Evolutionary conservation across 2,797 vertebrate genomes (phyloP), one percentile per base, ranked within the genome.

Genomic region (Scleropages formosus): DNA sequence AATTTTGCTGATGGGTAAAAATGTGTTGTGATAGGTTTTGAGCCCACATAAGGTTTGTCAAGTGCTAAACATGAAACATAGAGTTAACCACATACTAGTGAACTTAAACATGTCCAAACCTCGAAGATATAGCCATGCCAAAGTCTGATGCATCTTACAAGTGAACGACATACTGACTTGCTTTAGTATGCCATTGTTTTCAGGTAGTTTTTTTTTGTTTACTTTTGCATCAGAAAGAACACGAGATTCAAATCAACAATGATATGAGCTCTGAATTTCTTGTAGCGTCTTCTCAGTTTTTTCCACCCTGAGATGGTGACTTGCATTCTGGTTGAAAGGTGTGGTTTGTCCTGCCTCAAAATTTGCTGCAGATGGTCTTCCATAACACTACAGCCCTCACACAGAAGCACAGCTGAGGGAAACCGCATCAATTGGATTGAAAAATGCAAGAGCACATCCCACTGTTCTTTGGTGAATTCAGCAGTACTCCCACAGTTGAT

Each of bases 21-120:
- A 72, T 72, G 47, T 26, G 22, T 24, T 2, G 0, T 51, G 13
- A 16, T 13, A 15, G 12, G 49, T 46, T 12, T 22, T 8, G 1
- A 4, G 8, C 51, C 27, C 20, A 24, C n/a, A 51, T 0, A 51
- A 69, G 1, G 53, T 26, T 20, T 71, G 27, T 71, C 15, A 72
- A 73, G 73, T 81, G 79, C 72, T 79, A 78, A 77, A 73, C 77
- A 78, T 78, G 75, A n/a, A n/a, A n/a, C n/a, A n/a, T n/a, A n/a
- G n/a, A n/a, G n/a, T n/a, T n/a, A n/a, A n/a, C n/a, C 76, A 78
- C 80, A 65, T 72, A 65, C 67, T 72, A 62, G 60, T 73, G 78
- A 75, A 39, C 13, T 4, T 18, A 16, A 26, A 3, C 15, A 15
- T 39, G 31, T 39, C 2, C 39, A 39, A 39, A 39, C 6, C 31